A percentile compares a stretch with the other conserved stretches of the same genome.
Conservation (phyloP, 2,113 vertebrate genomes). For the Carassius carassius region DNA sequence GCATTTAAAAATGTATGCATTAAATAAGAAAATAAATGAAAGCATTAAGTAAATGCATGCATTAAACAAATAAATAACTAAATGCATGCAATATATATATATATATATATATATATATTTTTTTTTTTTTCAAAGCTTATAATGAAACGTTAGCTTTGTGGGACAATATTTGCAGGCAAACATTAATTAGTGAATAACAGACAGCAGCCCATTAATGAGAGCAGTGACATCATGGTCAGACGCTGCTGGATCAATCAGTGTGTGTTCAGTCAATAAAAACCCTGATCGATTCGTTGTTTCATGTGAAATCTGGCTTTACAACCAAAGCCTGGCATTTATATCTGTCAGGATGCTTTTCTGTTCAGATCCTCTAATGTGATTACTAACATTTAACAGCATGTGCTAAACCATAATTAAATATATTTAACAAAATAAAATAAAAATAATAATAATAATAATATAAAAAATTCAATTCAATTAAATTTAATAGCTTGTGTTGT, state of each 20-base stretch:
- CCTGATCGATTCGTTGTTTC: conserved; percentile 23
- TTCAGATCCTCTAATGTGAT: conserved; percentile 1
- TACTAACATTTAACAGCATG: background rate
- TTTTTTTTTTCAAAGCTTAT: background rate
- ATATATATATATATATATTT: too few relatives aligned
- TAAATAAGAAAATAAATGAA: too few relatives aligned
- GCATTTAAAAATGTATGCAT: too few relatives aligned
- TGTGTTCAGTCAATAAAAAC: conserved; percentile 17
- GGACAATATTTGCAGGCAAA: background rate
- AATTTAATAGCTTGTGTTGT: too few relatives aligned
- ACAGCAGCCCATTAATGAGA: conserved; percentile 31
- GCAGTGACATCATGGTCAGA: conserved; percentile 33
- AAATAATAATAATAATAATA: too few relatives aligned
- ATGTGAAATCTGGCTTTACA: background rate
- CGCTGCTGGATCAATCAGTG: background rate
- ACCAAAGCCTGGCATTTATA: background rate
- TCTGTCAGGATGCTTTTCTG: background rate
- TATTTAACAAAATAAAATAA: too few relatives aligned
- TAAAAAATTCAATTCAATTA: too few relatives aligned
- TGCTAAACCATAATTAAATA: background rate
- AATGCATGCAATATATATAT: too few relatives aligned
- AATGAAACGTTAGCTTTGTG: background rate
- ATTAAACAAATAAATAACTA: too few relatives aligned
- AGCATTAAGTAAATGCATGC: too few relatives aligned
- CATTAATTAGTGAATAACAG: conserved; percentile 20